Base-by-base conservation (phyloP, 2,888 invertebrate genomes). In the Omphaloscelis lunosa region DNA sequence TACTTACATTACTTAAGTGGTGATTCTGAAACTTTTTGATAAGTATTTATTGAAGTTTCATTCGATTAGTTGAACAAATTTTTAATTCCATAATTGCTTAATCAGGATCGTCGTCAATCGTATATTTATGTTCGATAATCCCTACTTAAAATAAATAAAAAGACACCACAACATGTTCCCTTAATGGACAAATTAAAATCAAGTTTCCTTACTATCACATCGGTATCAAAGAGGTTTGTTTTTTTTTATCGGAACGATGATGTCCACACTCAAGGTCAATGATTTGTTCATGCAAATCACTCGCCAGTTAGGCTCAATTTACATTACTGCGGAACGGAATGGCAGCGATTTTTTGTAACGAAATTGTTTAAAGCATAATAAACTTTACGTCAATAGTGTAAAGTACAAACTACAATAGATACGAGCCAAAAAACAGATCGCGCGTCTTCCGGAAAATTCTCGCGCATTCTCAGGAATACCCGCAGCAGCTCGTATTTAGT, bases 201-300 rank as follows among this genome's bases (percentile, higher is more conserved):
- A 71, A 72, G 67, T 79, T 83, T 56, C 23, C 56, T 68, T 39
- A 70, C 81, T 75, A 82, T 80, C 48, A 78, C 74, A 82, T 84
- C 72, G 65, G 77, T 75, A 86, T 82, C 81, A 80, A 84, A 75
- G 67, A 59, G 53, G 76, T 83, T 82, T 85, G n/a, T n/a, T n/a
- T n/a, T 86, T 77, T 78, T 53, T 27, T 78, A 86, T 86, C 83
- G 61, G 72, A 75, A 86, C 77, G 76, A 83, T 86, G 84, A 86
- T 84, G 82, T 80, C 76, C 71, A 66, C 68, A 82, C 68, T 83
- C 89, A 90, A 90, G 89, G 90, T 85, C 89, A 86, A 86, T 84
- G 75, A 80, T 82, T 87, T 87, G 77, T 87, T 86, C 83, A 90
- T 90, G 89, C 84, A 89, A 90, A 90, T 90, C 79, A 84, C 75